These are phyloP conservation scores for Pteruthius melanotis DNA, from an alignment of 2,113 vertebrate genomes.

Conservation along the genomic window DNA sequence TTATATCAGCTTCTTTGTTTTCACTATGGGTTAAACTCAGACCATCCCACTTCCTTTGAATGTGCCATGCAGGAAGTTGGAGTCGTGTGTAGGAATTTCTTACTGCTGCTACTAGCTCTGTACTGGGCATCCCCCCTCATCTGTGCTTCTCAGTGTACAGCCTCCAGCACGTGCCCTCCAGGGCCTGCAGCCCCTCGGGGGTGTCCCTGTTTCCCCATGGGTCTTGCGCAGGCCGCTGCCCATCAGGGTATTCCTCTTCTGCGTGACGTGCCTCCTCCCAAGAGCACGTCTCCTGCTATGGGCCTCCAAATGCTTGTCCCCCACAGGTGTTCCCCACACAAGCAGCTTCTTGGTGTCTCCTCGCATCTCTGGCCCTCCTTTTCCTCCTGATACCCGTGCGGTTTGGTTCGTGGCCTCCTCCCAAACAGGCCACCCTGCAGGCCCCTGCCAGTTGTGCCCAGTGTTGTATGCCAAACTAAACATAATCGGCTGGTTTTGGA, in stretches of 20 bases:
- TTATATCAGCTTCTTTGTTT: neutral
- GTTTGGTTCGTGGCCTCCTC: rapidly evolving
- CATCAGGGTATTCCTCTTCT: rapidly evolving
- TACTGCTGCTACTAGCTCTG: neutral
- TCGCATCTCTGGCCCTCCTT: neutral
- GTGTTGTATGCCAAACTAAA: neutral
- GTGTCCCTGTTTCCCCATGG: neutral
- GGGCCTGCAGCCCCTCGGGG: neutral
- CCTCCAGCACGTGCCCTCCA: neutral
- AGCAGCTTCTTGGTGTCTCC: neutral
- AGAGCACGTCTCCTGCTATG: neutral
- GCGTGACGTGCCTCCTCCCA: neutral
- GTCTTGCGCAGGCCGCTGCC: rapidly evolving
- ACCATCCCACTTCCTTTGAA: neutral
- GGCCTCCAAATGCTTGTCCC: neutral
- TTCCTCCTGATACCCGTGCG: neutral
- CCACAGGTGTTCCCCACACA: rapidly evolving
- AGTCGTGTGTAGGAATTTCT: neutral
- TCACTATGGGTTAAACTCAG: neutral
- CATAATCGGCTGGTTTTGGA: neutral
- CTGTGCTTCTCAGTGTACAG: neutral
- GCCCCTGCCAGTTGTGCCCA: neutral
- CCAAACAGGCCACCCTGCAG: rapidly evolving
- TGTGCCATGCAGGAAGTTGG: neutral
- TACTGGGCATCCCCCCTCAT: rapidly evolving